Conservation (phyloP, 1,140 invertebrate species). For the Drosophila obscura region DNA sequence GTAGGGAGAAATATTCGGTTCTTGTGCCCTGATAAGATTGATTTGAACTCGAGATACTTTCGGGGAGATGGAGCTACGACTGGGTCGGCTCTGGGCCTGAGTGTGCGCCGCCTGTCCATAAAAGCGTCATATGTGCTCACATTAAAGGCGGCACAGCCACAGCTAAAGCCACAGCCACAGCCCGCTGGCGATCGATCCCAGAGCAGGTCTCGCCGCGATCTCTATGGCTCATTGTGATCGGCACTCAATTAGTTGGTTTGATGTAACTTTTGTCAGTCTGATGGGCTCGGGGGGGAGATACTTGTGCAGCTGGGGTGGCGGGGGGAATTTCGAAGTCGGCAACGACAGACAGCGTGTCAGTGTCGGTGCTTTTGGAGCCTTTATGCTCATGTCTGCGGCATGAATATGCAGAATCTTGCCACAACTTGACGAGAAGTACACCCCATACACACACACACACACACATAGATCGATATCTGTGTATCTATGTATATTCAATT, state of each 20-base stretch:
- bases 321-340: too few relatives aligned
- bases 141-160: constrained; percentile 55
- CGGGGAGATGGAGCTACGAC: not conserved
- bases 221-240: constrained; percentile 73
- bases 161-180: not conserved
- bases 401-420: constrained; percentile 75
- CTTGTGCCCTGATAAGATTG: constrained; percentile 74
- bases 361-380: constrained; percentile 74
- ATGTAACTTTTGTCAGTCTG: constrained; percentile 74
- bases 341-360: constrained; percentile 68
- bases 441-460: constrained; percentile 17
- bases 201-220: constrained; percentile 39
- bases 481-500: constrained; percentile 61
- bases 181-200: constrained; percentile 26
- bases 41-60: constrained; percentile 70
- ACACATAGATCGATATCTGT: constrained; percentile 6
- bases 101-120: constrained; percentile 28
- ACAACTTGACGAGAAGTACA: constrained; percentile 49
- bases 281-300: constrained; percentile 8
- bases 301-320: constrained; percentile 6
- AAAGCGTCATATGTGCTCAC: constrained; percentile 70
- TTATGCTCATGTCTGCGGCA: constrained; percentile 69
- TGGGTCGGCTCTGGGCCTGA: constrained; percentile 4
- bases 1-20: constrained; percentile 10
- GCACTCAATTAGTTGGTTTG: constrained; percentile 80